Conservation (phyloP, 2,888 invertebrate species). For the Spilosoma lubricipeda region DNA sequence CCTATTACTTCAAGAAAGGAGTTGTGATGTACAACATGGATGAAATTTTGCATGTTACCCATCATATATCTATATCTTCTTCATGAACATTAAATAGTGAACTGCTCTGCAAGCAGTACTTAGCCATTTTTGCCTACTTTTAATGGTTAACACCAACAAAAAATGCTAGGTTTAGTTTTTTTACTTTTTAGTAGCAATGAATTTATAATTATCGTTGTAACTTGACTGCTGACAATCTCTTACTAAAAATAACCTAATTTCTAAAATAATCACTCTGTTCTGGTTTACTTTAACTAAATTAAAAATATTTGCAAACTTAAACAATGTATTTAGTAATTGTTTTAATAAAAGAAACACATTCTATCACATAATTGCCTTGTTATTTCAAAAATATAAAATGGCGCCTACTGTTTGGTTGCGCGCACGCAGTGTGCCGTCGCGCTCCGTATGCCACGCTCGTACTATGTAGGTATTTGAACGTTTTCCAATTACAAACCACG, state of each 20-base stretch:
- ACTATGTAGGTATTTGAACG: slow-evolving; percentile 41
- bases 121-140: too few species aligned
- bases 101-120: too few species aligned
- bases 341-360: slow-evolving; percentile 18
- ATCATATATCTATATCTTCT: too few species aligned
- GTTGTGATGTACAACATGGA: too few species aligned
- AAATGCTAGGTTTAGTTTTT: too few species aligned
- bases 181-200: too few species aligned
- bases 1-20: too few species aligned
- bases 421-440: slow-evolving; percentile 59
- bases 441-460: slow-evolving; percentile 70
- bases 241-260: not conserved
- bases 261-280: not conserved
- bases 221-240: not conserved
- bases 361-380: slow-evolving; percentile 33
- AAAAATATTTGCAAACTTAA: not conserved
- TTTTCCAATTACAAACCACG: slow-evolving; percentile 42
- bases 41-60: too few species aligned
- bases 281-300: not conserved
- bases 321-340: not conserved
- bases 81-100: too few species aligned
- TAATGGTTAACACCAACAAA: too few species aligned
- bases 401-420: slow-evolving; percentile 58
- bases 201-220: not conserved
- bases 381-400: slow-evolving; percentile 38